Evolutionary conservation across 2,113 vertebrate species (phyloP).

Genomic region (Thalassoma bifasciatum): DNA sequence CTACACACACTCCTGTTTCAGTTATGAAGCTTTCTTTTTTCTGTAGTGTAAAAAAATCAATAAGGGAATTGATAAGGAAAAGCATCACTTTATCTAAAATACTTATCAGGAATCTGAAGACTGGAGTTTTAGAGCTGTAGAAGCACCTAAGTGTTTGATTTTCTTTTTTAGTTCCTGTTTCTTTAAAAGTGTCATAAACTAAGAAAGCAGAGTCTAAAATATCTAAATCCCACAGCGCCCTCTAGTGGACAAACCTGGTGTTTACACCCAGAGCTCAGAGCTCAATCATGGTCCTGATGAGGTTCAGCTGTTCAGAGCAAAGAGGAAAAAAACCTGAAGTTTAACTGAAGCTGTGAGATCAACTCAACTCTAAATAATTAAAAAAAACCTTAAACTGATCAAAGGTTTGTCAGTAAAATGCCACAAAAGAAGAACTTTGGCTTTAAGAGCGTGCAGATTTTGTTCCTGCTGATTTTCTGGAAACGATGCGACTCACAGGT

Average conservation of each 20-base stretch:
- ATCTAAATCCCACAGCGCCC: conserved; percentile 12
- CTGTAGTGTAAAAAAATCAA: too few relatives aligned
- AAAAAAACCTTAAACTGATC: too few relatives aligned
- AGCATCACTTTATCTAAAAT: too few relatives aligned
- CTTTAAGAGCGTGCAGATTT: neutral
- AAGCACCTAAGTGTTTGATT: too few relatives aligned
- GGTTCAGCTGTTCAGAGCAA: conserved; percentile 56
- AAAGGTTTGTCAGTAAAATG: conserved; percentile 48
- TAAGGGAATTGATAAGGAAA: too few relatives aligned
- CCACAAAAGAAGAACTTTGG: neutral
- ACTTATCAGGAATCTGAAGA: too few relatives aligned
- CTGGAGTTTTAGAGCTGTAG: too few relatives aligned
- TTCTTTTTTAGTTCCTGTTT: too few relatives aligned
- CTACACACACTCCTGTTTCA: too few relatives aligned
- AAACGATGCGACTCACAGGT: conserved; percentile 52
- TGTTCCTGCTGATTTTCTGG: conserved; percentile 45
- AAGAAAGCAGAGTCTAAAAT: too few relatives aligned
- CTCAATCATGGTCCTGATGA: conserved; percentile 61
- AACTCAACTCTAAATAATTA: neutral
- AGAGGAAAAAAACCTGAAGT: neutral
- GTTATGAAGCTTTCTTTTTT: too few relatives aligned
- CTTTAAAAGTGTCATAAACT: too few relatives aligned
- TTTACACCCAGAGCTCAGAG: neutral
- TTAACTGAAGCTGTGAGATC: conserved; percentile 14
- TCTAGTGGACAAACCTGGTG: conserved; percentile 23